Percentiles rank a stretch among this genome's conserved stretches.
Evolutionary conservation across 2,797 vertebrate genomes (phyloP).

Genomic region (Microctenopoma lineatum): DNA sequence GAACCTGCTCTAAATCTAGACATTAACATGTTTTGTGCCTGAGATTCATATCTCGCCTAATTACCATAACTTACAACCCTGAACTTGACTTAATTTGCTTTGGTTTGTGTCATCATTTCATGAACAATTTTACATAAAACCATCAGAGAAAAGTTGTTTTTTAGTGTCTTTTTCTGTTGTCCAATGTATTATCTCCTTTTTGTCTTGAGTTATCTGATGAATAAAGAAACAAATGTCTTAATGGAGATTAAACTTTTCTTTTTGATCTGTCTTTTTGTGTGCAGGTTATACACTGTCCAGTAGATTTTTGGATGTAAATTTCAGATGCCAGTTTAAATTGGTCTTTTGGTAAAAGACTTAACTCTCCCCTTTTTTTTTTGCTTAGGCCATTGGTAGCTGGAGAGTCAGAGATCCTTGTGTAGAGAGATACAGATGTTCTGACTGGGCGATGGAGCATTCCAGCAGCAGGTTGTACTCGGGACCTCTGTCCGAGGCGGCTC

Average conservation of each 20-base stretch:
- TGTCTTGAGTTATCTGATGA: slow-evolving; percentile 8
- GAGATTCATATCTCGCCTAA: background rate
- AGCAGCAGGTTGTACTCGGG: slow-evolving; percentile 71
- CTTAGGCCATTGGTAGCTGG: slow-evolving; percentile 28
- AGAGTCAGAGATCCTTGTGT: slow-evolving; percentile 72
- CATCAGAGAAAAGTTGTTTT: background rate
- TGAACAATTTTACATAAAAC: slow-evolving; percentile 4
- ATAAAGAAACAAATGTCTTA: slow-evolving; percentile 43
- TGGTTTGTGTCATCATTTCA: slow-evolving; percentile 6
- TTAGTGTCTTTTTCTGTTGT: background rate
- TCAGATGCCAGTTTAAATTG: background rate
- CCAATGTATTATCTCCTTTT: background rate
- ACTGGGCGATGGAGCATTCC: slow-evolving; percentile 80
- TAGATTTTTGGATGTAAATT: background rate
- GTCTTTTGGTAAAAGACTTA: slow-evolving; percentile 14
- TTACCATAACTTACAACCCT: background rate
- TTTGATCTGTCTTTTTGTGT: background rate
- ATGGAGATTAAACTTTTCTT: background rate
- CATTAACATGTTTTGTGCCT: slow-evolving; percentile 7
- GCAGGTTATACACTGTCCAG: background rate
- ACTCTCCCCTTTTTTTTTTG: slow-evolving; percentile 30
- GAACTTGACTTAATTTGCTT: background rate
- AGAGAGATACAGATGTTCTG: slow-evolving; percentile 13
- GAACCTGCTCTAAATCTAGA: slow-evolving; percentile 1
- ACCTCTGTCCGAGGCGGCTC: slow-evolving; percentile 85